These are phyloP conservation scores for Callorhinus ursinus DNA, from an alignment of 2,113 vertebrate genomes.

Conservation along the genomic window DNA sequence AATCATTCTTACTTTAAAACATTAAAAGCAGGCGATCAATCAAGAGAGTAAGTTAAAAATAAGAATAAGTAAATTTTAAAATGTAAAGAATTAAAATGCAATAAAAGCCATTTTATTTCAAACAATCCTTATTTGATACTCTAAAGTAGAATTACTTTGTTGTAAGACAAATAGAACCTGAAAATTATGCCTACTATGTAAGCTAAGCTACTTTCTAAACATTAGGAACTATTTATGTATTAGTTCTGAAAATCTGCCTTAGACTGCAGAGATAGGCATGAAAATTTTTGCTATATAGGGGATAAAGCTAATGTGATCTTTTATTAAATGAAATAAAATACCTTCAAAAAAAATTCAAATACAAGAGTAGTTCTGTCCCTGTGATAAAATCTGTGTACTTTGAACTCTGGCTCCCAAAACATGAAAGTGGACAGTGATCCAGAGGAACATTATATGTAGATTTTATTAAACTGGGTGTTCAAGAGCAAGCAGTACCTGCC, in stretches of 20 bases:
- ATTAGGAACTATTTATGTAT: background rate
- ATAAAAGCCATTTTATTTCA: background rate
- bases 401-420: slow-evolving; percentile 70
- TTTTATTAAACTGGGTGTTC: slow-evolving; percentile 66
- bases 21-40: background rate
- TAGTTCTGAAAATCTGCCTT: background rate
- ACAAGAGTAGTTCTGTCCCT: slow-evolving; percentile 63
- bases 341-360: slow-evolving; percentile 62
- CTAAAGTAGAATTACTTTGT: background rate
- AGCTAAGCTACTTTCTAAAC: slow-evolving; percentile 35
- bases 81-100: background rate
- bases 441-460: slow-evolving; percentile 58
- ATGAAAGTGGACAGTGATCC: slow-evolving; percentile 35
- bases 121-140: background rate
- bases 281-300: slow-evolving; percentile 9
- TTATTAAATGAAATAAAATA: slow-evolving; percentile 65
- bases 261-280: background rate
- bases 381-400: slow-evolving; percentile 75
- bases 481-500: background rate
- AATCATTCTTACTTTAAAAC: background rate
- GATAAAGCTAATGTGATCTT: background rate
- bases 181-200: slow-evolving; percentile 22
- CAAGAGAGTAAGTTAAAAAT: slow-evolving; percentile 14
- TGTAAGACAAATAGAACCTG: background rate
- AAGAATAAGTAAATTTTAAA: background rate